Base-by-base conservation (phyloP, 1,140 invertebrate genomes). In the Listronotus oregonensis region DNA sequence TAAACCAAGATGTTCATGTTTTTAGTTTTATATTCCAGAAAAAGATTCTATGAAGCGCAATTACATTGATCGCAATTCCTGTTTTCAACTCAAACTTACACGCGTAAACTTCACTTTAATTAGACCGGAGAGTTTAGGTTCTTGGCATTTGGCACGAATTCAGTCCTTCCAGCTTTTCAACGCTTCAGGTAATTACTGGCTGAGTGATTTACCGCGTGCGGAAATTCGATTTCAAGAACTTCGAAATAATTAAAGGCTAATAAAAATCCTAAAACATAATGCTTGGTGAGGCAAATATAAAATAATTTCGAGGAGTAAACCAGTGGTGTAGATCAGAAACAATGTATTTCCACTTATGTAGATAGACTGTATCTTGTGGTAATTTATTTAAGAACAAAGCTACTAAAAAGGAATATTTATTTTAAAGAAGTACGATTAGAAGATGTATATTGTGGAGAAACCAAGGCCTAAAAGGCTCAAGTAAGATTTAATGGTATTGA, bases 41-140 rank as follows among this genome's bases (percentile, higher is more conserved):
- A 27, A 27, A 27, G 21, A 1, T 27, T 27, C 21, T 27, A 37
- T 37, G 11, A 37, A 37, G 34, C 8, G 34, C 34, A 37, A 10
- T 66, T 66, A 60, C 64, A 66, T 21, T 47, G 52, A 54, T 49
- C 44, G 27, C 39, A 50, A 66, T 66, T 66, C 54, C 55, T 59
- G 56, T 54, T 66, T 64, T 54, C 56, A 37, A 37, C 64, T 17
- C 54, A 32, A 57, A 52, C 57, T 65, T 58, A 52, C 51, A 44
- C 60, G 56, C 57, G 40, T 60, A 51, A 14, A 47, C 50, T 57
- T 51, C 56, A 66, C 54, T 66, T 66, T 66, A 66, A 66, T 66
- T 66, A 66, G 64, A 46, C 50, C 57, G 64, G 34, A 37, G 34
- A 66, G 64, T 66, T 61, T 56, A 39, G 49, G 56, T 59, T 50